phyloP scores from a whole-genome alignment of 2,113 vertebrate species.

The Macroglossus sobrinus region DNA sequence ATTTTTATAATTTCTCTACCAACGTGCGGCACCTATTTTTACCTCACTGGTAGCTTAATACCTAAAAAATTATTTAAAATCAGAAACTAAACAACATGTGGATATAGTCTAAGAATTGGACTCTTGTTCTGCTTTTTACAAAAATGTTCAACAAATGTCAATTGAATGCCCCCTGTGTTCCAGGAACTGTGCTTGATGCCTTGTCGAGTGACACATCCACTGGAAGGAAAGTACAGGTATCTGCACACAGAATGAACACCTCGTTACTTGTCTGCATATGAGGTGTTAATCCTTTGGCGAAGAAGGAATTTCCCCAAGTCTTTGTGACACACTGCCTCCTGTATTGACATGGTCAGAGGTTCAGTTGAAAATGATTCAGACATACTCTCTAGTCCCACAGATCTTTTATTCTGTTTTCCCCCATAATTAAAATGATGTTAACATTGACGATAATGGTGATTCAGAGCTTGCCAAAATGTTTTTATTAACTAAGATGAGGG shows the following conservation, averaged over 20 bases:
- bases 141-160: background rate
- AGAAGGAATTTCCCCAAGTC: background rate
- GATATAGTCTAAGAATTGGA: background rate
- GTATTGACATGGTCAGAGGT: background rate
- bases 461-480: background rate
- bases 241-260: background rate
- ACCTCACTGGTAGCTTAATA: background rate
- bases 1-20: background rate
- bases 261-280: background rate
- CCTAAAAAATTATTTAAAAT: conserved; percentile 17
- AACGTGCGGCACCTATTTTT: background rate
- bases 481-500: conserved; percentile 3
- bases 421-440: background rate
- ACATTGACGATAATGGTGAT: background rate
- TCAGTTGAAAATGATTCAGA: background rate
- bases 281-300: background rate
- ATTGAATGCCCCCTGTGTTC: background rate
- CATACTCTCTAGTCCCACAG: background rate
- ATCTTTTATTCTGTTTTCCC: background rate
- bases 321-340: background rate
- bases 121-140: background rate
- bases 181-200: background rate
- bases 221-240: background rate
- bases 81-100: background rate
- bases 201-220: background rate